Percentiles rank a stretch among this genome's conserved stretches.
Conservation (phyloP, 2,113 vertebrate species). For the Calyptommatus sinebrachiatus region DNA sequence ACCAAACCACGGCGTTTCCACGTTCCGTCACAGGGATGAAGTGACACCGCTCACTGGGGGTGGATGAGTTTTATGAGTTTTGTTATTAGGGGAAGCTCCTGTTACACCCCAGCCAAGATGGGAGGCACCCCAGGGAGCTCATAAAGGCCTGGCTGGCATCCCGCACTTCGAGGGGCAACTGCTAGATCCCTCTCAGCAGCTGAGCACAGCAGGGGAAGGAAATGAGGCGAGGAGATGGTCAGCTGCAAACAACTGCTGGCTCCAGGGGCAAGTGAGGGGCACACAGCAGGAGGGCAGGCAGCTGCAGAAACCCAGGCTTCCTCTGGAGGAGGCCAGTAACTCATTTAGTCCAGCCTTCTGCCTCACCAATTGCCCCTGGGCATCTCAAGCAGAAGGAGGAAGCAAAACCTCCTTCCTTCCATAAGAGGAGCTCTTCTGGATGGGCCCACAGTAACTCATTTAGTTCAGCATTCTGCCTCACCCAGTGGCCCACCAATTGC, state of each 20-base stretch:
- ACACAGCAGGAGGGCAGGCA: background rate
- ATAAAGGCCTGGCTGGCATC: background rate
- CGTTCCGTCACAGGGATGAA: too few relatives aligned
- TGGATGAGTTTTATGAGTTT: too few relatives aligned
- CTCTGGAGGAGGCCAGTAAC: background rate
- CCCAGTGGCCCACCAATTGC: too few relatives aligned
- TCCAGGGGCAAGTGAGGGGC: background rate
- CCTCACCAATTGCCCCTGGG: too few relatives aligned
- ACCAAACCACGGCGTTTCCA: too few relatives aligned
- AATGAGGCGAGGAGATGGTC: background rate
- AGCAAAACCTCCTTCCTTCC: too few relatives aligned
- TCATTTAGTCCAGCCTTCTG: background rate
- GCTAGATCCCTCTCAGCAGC: conserved; percentile 2
- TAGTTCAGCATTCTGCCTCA: background rate
- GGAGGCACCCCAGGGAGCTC: too few relatives aligned
- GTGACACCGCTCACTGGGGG: too few relatives aligned
- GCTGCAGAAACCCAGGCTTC: background rate
- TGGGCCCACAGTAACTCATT: too few relatives aligned
- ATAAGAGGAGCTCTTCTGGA: too few relatives aligned
- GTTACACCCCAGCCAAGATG: background rate
- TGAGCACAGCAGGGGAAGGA: conserved; percentile 1
- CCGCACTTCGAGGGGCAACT: background rate
- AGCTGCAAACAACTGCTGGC: background rate
- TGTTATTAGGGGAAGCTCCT: too few relatives aligned
- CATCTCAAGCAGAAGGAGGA: too few relatives aligned